Conservation (phyloP, 1,140 invertebrate species). For the Chionoecetes opilio region DNA sequence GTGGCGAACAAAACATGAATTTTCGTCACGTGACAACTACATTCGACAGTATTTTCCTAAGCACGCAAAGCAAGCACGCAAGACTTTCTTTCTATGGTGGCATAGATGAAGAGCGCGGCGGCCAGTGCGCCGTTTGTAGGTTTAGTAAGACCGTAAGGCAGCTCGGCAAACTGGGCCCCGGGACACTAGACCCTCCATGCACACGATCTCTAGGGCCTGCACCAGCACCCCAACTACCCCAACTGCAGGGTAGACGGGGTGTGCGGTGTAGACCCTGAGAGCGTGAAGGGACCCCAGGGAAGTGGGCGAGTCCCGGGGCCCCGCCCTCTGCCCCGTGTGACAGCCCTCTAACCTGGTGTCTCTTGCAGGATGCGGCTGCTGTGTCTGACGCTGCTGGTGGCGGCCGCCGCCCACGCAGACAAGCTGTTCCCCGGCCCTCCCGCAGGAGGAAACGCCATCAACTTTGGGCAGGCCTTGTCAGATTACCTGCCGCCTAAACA, state of each 20-base stretch:
- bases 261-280: constrained; percentile 28
- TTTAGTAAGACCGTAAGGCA: background rate
- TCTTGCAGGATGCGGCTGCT: constrained; percentile 75
- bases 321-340: constrained; percentile 66
- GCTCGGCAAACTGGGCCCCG: constrained; percentile 44
- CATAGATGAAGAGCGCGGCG: background rate
- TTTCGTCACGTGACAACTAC: no score
- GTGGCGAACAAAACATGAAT: no score
- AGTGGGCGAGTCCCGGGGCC: constrained; percentile 72
- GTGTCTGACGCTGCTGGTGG: constrained; percentile 63
- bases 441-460: background rate
- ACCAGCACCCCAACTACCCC: background rate
- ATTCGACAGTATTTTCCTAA: no score
- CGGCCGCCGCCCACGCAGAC: constrained; percentile 66
- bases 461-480: background rate
- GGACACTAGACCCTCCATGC: constrained; percentile 68
- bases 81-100: no score
- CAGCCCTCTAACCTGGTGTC: constrained; percentile 76
- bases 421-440: constrained; percentile 73
- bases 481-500: constrained; percentile 41
- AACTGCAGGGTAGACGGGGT: background rate
- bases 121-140: background rate
- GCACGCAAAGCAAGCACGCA: no score
- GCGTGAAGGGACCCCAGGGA: constrained; percentile 74
- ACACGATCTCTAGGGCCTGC: constrained; percentile 22